phyloP scores from a whole-genome alignment of 1,140 invertebrate genomes.

The Harpegnathos saltator region DNA sequence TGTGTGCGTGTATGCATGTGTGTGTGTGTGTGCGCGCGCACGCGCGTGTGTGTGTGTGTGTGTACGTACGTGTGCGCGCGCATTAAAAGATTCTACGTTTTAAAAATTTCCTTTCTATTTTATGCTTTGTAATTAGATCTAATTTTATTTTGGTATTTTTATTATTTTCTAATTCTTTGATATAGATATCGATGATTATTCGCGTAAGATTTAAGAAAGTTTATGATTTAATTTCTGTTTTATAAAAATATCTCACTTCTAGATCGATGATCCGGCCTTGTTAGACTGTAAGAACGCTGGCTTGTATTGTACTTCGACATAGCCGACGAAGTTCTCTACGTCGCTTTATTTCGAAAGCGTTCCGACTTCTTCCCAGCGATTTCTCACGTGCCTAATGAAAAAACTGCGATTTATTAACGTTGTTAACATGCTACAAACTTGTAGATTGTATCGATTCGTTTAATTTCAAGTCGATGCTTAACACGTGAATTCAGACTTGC shows the following conservation, averaged over 20 bases:
- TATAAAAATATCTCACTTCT: conserved; percentile 11
- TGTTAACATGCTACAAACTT: too few relatives aligned
- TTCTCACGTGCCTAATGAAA: background rate
- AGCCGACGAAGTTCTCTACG: background rate
- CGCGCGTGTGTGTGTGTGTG: too few relatives aligned
- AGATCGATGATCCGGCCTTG: background rate
- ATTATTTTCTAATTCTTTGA: background rate
- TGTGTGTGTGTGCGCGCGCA: too few relatives aligned
- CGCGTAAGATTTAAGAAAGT: background rate
- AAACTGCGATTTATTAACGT: conserved; percentile 2
- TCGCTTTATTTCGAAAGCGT: conserved; percentile 3
- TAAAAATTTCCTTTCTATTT: background rate
- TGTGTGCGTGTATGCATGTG: too few relatives aligned
- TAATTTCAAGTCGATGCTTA: too few relatives aligned
- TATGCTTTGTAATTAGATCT: too few relatives aligned
- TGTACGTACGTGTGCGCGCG: too few relatives aligned
- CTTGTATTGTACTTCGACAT: background rate
- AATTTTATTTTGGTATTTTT: background rate
- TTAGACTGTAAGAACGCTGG: background rate
- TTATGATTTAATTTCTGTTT: background rate
- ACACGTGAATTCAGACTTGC: too few relatives aligned
- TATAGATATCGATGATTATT: background rate
- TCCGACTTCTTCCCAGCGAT: background rate
- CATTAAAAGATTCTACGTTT: background rate
- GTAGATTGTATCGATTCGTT: too few relatives aligned